These are phyloP conservation scores for Alauda arvensis DNA, from an alignment of 2,797 vertebrate genomes.

Conservation along the genomic window DNA sequence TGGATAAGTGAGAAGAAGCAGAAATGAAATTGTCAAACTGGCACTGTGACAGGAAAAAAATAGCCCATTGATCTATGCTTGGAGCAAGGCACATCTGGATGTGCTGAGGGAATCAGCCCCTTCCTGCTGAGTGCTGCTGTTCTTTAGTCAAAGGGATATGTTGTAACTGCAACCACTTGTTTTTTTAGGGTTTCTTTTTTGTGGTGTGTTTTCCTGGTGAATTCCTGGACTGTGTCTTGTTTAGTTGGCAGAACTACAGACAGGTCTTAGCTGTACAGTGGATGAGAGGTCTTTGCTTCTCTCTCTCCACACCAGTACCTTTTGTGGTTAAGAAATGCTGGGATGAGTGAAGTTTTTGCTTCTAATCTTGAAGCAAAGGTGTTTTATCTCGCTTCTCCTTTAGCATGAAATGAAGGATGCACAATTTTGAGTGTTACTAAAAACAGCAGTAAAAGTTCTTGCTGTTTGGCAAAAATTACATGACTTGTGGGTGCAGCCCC, in stretches of 20 bases:
- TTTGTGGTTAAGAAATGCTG: neutral
- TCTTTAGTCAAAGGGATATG: neutral
- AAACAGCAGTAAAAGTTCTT: neutral
- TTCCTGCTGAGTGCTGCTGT: neutral
- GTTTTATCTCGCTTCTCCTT: neutral
- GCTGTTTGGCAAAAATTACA: neutral
- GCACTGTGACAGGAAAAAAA: neutral
- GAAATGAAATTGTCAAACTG: neutral
- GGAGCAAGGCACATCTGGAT: neutral
- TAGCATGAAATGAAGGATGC: neutral
- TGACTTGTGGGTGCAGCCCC: accelerated
- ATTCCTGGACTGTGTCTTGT: neutral
- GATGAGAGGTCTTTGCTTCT: neutral
- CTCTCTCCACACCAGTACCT: neutral
- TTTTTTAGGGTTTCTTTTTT: neutral
- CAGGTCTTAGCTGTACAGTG: neutral
- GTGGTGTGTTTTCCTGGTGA: neutral
- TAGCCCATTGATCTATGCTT: neutral
- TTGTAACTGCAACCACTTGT: neutral
- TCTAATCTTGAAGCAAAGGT: neutral
- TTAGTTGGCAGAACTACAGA: neutral
- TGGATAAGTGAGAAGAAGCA: neutral
- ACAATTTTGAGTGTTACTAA: neutral
- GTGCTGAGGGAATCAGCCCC: neutral
- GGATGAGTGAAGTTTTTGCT: neutral